These are phyloP conservation scores for Brachypalpus laphriformis DNA, from an alignment of 2,888 invertebrate genomes.

Conservation along the genomic window DNA sequence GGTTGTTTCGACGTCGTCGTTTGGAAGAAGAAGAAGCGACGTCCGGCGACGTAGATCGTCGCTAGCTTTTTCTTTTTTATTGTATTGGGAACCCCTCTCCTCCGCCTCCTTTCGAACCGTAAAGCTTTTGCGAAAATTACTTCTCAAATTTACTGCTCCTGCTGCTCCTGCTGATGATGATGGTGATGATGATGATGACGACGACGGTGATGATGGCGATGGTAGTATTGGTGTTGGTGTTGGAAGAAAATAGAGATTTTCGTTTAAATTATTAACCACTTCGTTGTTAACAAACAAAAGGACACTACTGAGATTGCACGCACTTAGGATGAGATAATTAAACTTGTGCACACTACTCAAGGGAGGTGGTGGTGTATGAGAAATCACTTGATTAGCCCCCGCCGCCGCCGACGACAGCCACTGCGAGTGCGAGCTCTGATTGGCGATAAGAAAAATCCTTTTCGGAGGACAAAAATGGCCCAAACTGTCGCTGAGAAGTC, in stretches of 20 bases:
- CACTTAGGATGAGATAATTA: constrained; percentile 70
- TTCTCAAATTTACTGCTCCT: constrained; percentile 35
- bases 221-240: background rate
- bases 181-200: background rate
- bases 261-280: constrained; percentile 72
- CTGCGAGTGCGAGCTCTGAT: constrained; percentile 55
- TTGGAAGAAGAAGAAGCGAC: constrained; percentile 30
- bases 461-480: constrained; percentile 54
- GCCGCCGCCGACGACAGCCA: constrained; percentile 60
- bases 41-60: constrained; percentile 57
- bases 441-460: constrained; percentile 54
- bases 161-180: constrained; percentile 19
- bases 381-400: constrained; percentile 47
- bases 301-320: constrained; percentile 57
- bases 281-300: constrained; percentile 74
- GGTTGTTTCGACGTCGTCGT: constrained; percentile 13
- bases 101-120: constrained; percentile 10
- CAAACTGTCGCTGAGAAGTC: constrained; percentile 61
- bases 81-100: constrained; percentile 4
- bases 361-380: constrained; percentile 46
- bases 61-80: constrained; percentile 38
- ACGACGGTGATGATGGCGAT: background rate
- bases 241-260: constrained; percentile 61
- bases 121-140: constrained; percentile 60
- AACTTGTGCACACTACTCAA: constrained; percentile 67